Evolutionary conservation across 2,113 vertebrate genomes (phyloP).

Genomic region (Rhombomys opimus): DNA sequence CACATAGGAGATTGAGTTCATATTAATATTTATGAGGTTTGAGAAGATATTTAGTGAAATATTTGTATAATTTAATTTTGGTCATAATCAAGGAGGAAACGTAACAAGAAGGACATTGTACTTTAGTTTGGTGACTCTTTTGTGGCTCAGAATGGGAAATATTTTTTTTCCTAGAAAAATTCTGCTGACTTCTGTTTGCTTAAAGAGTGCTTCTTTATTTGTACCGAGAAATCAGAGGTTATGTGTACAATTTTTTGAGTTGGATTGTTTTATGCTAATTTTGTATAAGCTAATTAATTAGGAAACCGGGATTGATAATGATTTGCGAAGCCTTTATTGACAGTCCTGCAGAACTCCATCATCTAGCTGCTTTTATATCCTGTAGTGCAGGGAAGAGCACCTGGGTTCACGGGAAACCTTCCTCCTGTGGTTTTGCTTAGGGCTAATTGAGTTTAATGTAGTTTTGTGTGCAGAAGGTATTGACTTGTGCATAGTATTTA

Average conservation of each 20-base stretch:
- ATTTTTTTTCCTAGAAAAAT: conserved; percentile 11
- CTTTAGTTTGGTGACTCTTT: not conserved
- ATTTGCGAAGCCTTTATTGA: conserved; percentile 70
- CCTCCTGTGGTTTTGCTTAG: conserved; percentile 80
- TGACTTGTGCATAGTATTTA: conserved; percentile 82
- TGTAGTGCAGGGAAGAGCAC: conserved; percentile 65
- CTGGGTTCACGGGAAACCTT: conserved; percentile 68
- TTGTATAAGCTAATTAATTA: conserved; percentile 66
- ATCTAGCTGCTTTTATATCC: conserved; percentile 64
- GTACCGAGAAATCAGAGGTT: conserved; percentile 8
- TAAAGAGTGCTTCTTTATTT: not conserved
- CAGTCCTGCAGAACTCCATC: conserved; percentile 37
- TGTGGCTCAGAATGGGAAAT: conserved; percentile 6
- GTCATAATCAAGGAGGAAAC: conserved; percentile 79
- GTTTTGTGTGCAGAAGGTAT: conserved; percentile 80
- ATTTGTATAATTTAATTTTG: conserved; percentile 88
- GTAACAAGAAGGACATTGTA: conserved; percentile 58
- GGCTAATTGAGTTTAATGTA: conserved; percentile 78
- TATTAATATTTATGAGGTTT: conserved; percentile 89
- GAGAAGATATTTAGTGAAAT: conserved; percentile 88
- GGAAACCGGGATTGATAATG: conserved; percentile 65
- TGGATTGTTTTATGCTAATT: conserved; percentile 66
- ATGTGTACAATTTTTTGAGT: conserved; percentile 34
- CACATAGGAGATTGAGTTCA: conserved; percentile 83
- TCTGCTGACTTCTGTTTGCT: not conserved